Conservation (phyloP, 2,888 invertebrate species). For the Suillia variegata region DNA sequence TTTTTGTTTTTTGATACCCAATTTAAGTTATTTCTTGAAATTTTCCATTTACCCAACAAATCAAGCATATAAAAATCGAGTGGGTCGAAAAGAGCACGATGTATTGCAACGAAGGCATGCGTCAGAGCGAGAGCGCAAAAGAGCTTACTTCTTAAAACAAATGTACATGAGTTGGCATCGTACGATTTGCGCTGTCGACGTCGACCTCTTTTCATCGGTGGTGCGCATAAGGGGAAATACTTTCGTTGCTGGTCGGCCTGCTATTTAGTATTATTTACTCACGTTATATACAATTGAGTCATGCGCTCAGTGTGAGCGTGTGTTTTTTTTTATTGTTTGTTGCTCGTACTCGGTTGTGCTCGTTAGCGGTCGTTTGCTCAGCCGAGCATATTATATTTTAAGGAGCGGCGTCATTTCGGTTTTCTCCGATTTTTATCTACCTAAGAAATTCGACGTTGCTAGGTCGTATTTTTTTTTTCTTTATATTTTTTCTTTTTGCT, state of each 20-base stretch:
- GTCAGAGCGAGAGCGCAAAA: slow-evolving; percentile 47
- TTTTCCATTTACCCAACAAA: too few species aligned
- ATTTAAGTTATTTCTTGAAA: too few species aligned
- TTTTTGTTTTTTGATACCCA: too few species aligned
- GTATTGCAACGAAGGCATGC: slow-evolving; percentile 27
- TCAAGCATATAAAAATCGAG: too few species aligned
- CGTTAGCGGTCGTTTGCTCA: background rate
- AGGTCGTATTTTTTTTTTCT: too few species aligned
- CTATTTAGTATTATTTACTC: slow-evolving; percentile 1
- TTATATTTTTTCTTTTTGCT: too few species aligned
- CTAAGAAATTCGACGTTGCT: too few species aligned
- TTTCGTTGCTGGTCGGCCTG: slow-evolving; percentile 18
- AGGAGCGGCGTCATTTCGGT: background rate
- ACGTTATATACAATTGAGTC: background rate
- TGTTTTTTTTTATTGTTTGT: slow-evolving; percentile 31
- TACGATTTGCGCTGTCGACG: slow-evolving; percentile 28
- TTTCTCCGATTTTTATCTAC: background rate
- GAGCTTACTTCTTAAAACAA: slow-evolving; percentile 37
- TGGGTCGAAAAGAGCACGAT: too few species aligned
- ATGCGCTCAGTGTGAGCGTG: slow-evolving; percentile 19
- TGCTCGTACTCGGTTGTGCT: slow-evolving; percentile 7
- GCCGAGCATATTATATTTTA: background rate
- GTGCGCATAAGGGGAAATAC: slow-evolving; percentile 21
- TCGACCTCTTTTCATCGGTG: slow-evolving; percentile 40
- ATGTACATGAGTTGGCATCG: slow-evolving; percentile 18